phyloP scores from a whole-genome alignment of 2,797 vertebrate species.

The Acanthurus tractus region DNA sequence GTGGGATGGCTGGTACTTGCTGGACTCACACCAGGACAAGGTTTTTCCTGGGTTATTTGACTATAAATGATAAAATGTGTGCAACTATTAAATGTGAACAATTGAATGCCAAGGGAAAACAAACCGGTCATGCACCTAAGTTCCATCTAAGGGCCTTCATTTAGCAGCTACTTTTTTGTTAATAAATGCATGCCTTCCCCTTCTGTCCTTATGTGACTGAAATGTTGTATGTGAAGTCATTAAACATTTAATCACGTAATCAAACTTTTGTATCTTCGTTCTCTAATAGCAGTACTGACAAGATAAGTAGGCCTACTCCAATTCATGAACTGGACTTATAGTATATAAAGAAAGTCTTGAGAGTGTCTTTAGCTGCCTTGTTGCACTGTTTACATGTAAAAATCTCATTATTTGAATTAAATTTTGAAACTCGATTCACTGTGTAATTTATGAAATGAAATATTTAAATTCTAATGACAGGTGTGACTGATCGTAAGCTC shows the following conservation, averaged over 20 bases:
- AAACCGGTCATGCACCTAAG: conserved; percentile 30
- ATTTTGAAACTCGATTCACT: neutral
- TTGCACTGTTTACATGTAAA: neutral
- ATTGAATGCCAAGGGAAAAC: conserved; percentile 33
- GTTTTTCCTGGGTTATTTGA: conserved; percentile 49
- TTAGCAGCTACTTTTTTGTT: conserved; percentile 47
- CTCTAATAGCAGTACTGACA: conserved; percentile 8
- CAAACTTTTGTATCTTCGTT: conserved; percentile 2
- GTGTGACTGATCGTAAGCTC: neutral
- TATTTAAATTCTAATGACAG: neutral
- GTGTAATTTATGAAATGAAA: neutral
- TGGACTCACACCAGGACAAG: conserved; percentile 59
- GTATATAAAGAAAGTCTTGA: neutral
- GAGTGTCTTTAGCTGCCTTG: neutral
- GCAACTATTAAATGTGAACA: conserved; percentile 48
- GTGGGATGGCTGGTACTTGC: conserved; percentile 55
- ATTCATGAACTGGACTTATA: neutral
- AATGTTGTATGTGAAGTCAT: conserved; percentile 23
- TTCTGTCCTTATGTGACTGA: neutral
- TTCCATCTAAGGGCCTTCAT: conserved; percentile 51
- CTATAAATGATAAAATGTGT: conserved; percentile 47
- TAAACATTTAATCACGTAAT: conserved; percentile 26
- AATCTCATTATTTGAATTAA: neutral
- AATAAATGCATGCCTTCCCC: conserved; percentile 59
- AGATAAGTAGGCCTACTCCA: neutral